phyloP scores from a whole-genome alignment of 2,113 vertebrate species.

The Sturnira hondurensis region DNA sequence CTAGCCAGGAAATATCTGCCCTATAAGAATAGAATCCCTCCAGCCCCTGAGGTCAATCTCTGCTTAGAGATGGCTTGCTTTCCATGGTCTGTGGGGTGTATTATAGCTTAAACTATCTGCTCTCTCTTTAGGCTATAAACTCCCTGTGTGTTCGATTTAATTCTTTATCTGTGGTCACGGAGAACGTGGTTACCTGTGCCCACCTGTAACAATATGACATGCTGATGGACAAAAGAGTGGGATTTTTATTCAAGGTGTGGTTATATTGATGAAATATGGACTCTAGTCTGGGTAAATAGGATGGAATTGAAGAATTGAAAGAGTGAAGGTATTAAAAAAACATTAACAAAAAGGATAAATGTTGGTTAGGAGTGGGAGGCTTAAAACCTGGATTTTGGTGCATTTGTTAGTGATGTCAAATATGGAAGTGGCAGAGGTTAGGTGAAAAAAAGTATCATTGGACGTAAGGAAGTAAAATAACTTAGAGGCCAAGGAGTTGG shows the following conservation, averaged over 20 bases:
- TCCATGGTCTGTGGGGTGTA: too few relatives aligned
- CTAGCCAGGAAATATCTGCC: too few relatives aligned
- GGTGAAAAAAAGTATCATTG: not conserved
- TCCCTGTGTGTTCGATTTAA: too few relatives aligned
- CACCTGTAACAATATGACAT: not conserved
- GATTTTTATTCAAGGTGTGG: not conserved
- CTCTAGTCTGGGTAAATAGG: not conserved
- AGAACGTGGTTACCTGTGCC: too few relatives aligned
- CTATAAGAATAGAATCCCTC: too few relatives aligned
- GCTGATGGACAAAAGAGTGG: not conserved
- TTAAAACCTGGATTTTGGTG: not conserved
- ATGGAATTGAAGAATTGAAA: not conserved
- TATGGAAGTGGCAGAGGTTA: not conserved
- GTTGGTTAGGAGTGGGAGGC: not conserved
- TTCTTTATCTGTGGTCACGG: too few relatives aligned
- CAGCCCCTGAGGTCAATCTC: too few relatives aligned
- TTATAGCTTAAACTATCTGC: too few relatives aligned
- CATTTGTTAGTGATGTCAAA: not conserved
- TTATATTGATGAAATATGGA: not conserved
- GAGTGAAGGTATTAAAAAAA: not conserved
- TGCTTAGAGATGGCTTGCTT: too few relatives aligned
- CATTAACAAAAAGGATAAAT: not conserved
- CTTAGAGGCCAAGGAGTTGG: not conserved
- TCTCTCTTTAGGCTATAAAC: too few relatives aligned
- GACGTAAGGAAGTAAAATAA: not conserved